Evolutionary conservation across 35 echinoderm and acorn worm species (phyloP).

Genomic region (Heliocidaris tuberculata): DNA sequence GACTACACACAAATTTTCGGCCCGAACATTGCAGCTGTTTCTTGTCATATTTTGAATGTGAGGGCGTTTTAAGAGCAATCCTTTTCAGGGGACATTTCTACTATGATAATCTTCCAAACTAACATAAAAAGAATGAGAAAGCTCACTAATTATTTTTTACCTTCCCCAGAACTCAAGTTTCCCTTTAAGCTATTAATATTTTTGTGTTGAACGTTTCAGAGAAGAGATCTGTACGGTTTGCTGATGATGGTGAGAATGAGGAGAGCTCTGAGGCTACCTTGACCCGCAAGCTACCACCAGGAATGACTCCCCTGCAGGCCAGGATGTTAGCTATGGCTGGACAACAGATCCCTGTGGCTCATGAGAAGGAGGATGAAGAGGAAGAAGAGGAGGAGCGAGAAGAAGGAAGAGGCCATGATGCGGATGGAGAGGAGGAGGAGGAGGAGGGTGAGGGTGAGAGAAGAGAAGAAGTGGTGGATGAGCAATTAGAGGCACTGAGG

Average conservation of each 20-base stretch:
- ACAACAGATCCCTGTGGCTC: slow-evolving; percentile 53
- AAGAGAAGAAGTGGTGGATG: slow-evolving; percentile 19
- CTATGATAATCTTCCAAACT: no score
- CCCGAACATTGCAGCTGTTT: no score
- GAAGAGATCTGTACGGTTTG: slow-evolving; percentile 44
- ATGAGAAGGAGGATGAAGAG: slow-evolving; percentile 62
- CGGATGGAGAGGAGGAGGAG: slow-evolving; percentile 20
- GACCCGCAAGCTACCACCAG: slow-evolving; percentile 64
- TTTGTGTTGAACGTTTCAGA: slow-evolving; percentile 38
- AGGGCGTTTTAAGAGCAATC: no score
- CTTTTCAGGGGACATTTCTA: no score
- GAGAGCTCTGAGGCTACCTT: slow-evolving; percentile 48
- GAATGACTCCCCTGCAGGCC: slow-evolving; percentile 94
- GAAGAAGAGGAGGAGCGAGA: slow-evolving; percentile 69
- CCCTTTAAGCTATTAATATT: background rate
- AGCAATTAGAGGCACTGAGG: background rate
- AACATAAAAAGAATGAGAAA: no score
- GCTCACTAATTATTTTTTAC: no score
- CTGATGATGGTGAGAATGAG: slow-evolving; percentile 62
- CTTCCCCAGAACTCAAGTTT: no score
- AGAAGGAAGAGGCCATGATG: background rate
- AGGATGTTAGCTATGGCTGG: slow-evolving; percentile 94
- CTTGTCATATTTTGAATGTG: no score
- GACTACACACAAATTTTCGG: no score
- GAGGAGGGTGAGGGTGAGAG: slow-evolving; percentile 39